Evolutionary conservation across 1,140 invertebrate genomes (phyloP), one percentile per base, ranked within the genome.

Genomic region (Cydia amplana): DNA sequence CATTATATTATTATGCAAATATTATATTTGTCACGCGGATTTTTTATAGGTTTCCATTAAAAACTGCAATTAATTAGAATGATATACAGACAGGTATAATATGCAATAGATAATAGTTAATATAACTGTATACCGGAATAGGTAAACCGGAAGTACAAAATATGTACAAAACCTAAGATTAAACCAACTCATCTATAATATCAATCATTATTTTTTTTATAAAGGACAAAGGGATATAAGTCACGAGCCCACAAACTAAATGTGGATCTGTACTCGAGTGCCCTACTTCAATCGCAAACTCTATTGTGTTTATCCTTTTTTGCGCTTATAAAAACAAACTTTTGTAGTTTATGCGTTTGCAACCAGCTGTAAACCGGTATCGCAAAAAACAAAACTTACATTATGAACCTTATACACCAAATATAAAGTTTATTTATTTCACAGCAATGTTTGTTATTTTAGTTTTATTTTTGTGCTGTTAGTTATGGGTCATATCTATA

Each of bases 271-370:
- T 75, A 75, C 74, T 28, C 32, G 74, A 75, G 74, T 32, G 73
- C 28, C 40, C 32, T 43, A 75, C 64, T 40, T 75, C 64, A 49
- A 75, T 75, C 23, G 60, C 25, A 51, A 60, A 55, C 49, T 70
- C 28, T 32, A 36, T 70, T 70, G 65, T 36, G 65, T 60, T 23
- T 60, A 23, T 43, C 65, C 65, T 36, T 70, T 70, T 70, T 70
- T 70, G 36, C 65, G n/a, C 65, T 43, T 70, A 70, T 43, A 70
- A 70, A 70, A 70, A 70, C 65, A 70, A 70, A 70, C 65, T 70
- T 70, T 70, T 43, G 65, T 70, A 70, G 65, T 70, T 40, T 70
- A 70, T 70, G 65, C 65, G 28, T 18, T 70, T 70, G 65, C 20
- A 60, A 60, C 28, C 65, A 70, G 65, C 65, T 70, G 65, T 70